Conservation (phyloP, 2,797 vertebrate species). For the Melanotaenia pygmaea region DNA sequence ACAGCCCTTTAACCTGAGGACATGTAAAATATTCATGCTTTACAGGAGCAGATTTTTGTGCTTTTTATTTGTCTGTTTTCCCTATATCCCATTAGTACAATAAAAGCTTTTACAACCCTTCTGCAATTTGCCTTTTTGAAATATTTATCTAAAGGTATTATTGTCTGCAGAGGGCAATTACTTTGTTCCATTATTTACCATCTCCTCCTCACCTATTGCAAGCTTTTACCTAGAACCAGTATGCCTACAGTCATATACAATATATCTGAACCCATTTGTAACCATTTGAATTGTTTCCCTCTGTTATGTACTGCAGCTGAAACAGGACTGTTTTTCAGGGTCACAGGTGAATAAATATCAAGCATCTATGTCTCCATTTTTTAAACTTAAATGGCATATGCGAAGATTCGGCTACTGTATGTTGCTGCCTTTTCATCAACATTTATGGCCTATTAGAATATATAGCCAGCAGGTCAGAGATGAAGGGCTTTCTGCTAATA, state of each 20-base stretch:
- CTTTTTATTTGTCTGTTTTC: slow-evolving; percentile 77
- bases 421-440: slow-evolving; percentile 21
- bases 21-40: slow-evolving; percentile 83
- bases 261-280: slow-evolving; percentile 71
- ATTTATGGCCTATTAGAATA: slow-evolving; percentile 27
- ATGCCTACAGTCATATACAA: slow-evolving; percentile 68
- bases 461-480: slow-evolving; percentile 15
- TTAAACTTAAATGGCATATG: slow-evolving; percentile 23
- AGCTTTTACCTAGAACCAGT: slow-evolving; percentile 75
- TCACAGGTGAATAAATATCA: slow-evolving; percentile 59
- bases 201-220: slow-evolving; percentile 64
- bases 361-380: slow-evolving; percentile 35
- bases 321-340: slow-evolving; percentile 54
- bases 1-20: slow-evolving; percentile 74
- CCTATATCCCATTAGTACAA: slow-evolving; percentile 78
- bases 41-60: slow-evolving; percentile 63
- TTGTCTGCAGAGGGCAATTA: slow-evolving; percentile 83
- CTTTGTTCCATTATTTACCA: slow-evolving; percentile 85
- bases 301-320: slow-evolving; percentile 58
- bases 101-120: slow-evolving; percentile 81
- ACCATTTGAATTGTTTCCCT: slow-evolving; percentile 72
- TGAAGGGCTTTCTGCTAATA: not conserved
- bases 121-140: slow-evolving; percentile 82
- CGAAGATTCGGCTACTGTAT: slow-evolving; percentile 16
- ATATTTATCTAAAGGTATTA: slow-evolving; percentile 85